phyloP scores from a whole-genome alignment of 2,888 invertebrate species.

The Elysia crispata region DNA sequence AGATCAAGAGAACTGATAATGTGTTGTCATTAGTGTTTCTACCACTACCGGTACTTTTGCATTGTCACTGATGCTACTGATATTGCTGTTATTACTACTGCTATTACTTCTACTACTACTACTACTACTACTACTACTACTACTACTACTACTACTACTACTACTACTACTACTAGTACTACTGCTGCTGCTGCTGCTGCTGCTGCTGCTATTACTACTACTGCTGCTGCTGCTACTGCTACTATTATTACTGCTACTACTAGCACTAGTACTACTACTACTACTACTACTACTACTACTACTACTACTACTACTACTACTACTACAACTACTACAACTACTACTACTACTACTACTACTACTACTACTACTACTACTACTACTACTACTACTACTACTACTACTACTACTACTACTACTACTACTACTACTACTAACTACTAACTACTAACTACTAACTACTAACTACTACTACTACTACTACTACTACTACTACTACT shows the following conservation, averaged over 20 bases:
- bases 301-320: neutral
- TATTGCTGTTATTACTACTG: neutral
- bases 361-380: neutral
- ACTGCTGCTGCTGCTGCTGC: neutral
- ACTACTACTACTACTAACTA: neutral
- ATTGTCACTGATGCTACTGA: neutral
- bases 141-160: neutral
- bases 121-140: neutral
- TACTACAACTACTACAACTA: neutral
- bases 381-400: constrained; percentile 1
- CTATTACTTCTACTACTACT: constrained; percentile 5
- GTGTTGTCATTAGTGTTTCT: too few relatives aligned
- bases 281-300: neutral
- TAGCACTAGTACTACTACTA: neutral
- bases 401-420: neutral
- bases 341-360: neutral
- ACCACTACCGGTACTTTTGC: too few relatives aligned
- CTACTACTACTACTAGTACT: neutral
- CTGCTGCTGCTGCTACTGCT: constrained; percentile 34
- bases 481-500: neutral
- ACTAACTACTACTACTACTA: constrained; percentile 39
- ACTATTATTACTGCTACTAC: neutral
- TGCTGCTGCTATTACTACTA: neutral
- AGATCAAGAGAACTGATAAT: too few relatives aligned
- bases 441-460: neutral